A percentile compares a stretch with the other conserved stretches of the same genome.
Conservation (phyloP, 2,113 vertebrate genomes). For the Eulemur macaco region DNA sequence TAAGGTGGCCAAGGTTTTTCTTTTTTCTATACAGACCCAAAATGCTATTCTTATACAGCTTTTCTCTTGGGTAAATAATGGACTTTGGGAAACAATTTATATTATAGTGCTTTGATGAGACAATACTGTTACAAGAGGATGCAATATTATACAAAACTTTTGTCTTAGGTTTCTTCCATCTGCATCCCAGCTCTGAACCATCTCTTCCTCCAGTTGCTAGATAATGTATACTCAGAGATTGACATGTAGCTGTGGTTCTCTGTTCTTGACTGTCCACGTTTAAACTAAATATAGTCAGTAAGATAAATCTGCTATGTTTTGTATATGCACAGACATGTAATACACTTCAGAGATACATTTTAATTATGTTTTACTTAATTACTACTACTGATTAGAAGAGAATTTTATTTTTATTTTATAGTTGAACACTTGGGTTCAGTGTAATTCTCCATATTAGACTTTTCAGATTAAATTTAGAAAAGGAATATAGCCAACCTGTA, state of each 20-base stretch:
- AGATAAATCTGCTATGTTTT: neutral
- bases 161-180: neutral
- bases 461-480: slow-evolving; percentile 40
- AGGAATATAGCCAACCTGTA: neutral
- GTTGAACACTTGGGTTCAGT: neutral
- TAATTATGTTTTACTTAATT: neutral
- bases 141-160: neutral
- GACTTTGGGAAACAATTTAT: neutral
- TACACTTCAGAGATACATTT: neutral
- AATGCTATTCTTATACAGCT: neutral
- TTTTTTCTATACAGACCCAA: neutral
- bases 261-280: neutral
- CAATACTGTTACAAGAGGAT: neutral
- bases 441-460: neutral
- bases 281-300: neutral
- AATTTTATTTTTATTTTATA: slow-evolving; percentile 27
- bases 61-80: neutral
- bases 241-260: neutral
- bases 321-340: neutral
- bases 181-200: neutral
- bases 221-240: neutral
- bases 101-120: neutral
- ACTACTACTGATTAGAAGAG: neutral
- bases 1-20: neutral
- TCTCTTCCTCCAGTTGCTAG: neutral